Evolutionary conservation across 2,888 invertebrate genomes (phyloP).

Genomic region (Lithophane ornitopus): DNA sequence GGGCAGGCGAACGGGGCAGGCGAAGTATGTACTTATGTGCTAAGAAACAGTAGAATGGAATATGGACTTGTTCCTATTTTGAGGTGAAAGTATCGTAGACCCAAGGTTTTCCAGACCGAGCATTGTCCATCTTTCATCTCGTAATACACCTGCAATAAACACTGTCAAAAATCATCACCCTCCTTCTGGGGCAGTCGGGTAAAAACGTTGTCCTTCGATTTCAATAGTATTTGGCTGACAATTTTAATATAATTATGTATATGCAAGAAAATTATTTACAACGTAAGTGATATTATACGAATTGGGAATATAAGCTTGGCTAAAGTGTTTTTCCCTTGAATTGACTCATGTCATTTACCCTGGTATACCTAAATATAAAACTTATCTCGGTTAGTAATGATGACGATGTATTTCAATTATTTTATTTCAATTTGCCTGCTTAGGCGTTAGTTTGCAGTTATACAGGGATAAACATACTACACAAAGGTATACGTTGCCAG

Average conservation of each 20-base stretch:
- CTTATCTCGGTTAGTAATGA: neutral
- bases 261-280: neutral
- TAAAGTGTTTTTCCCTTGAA: conserved; percentile 17
- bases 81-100: neutral
- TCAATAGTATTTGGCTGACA: neutral
- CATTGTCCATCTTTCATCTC: neutral
- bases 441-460: neutral
- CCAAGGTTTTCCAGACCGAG: neutral
- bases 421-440: conserved; percentile 20
- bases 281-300: neutral
- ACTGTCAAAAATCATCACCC: neutral
- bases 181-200: no score
- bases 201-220: neutral
- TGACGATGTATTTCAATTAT: neutral
- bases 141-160: neutral
- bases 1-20: no score
- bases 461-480: neutral
- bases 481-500: neutral
- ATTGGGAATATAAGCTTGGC: neutral
- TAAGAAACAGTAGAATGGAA: neutral
- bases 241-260: neutral
- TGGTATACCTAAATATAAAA: conserved; percentile 16
- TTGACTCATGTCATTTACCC: conserved; percentile 1
- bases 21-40: neutral
- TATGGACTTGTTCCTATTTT: neutral